Conservation (phyloP, 1,140 invertebrate genomes). For the Diploscapter pachys region DNA sequence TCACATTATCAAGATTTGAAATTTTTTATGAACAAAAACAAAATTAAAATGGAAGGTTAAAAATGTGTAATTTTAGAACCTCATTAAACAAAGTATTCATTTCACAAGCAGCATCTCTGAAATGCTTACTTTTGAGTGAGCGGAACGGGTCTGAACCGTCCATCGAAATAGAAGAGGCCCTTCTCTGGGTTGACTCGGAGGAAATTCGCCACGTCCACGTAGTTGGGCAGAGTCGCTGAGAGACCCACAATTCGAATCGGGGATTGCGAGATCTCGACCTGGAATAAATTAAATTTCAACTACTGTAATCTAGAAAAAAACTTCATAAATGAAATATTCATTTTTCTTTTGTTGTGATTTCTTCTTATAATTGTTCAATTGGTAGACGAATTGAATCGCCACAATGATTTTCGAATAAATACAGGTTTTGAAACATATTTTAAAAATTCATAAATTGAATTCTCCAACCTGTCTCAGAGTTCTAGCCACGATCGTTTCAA, state of each 20-base stretch:
- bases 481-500: conserved; percentile 91
- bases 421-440: background rate
- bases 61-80: too few species aligned
- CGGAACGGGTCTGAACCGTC: conserved; percentile 90
- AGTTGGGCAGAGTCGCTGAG: conserved; percentile 96
- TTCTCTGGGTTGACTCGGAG: conserved; percentile 84
- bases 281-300: background rate
- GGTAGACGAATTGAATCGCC: too few species aligned
- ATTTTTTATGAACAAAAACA: too few species aligned
- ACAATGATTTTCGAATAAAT: background rate
- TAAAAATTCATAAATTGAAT: background rate
- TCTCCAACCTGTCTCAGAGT: conserved; percentile 78
- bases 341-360: too few species aligned
- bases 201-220: conserved; percentile 90
- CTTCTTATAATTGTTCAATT: too few species aligned
- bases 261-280: conserved; percentile 84
- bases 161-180: conserved; percentile 95
- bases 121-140: conserved; percentile 69
- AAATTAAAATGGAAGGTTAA: too few species aligned
- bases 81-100: background rate
- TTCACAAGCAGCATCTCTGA: background rate
- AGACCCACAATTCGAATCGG: conserved; percentile 97
- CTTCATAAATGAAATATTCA: background rate
- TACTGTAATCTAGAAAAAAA: background rate
- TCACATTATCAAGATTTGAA: too few species aligned